Conservation (phyloP, 2,797 vertebrate species). For the Acropternis orthonyx region DNA sequence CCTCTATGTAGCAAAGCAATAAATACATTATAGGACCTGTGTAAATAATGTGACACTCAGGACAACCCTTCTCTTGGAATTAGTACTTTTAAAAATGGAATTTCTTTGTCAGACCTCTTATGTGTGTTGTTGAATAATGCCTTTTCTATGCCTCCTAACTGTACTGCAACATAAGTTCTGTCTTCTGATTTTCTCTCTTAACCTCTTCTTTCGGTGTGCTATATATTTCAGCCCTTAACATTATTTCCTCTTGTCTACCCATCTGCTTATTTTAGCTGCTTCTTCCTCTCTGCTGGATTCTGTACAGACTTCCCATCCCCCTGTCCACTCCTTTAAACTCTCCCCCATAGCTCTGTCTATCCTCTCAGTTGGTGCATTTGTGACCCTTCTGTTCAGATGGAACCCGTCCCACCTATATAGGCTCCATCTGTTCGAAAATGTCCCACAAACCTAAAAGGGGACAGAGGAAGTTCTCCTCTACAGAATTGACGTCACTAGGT, state of each 20-base stretch:
- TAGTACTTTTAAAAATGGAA: background rate
- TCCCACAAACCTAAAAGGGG: constrained; percentile 76
- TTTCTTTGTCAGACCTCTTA: background rate
- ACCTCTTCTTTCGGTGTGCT: constrained; percentile 61
- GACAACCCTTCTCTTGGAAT: background rate
- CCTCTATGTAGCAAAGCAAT: background rate
- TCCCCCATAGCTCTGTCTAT: constrained; percentile 83
- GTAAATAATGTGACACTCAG: background rate
- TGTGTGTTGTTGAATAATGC: background rate
- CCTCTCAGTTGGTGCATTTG: constrained; percentile 81
- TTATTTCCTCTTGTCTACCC: constrained; percentile 70
- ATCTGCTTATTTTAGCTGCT: constrained; percentile 79
- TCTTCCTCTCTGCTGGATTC: constrained; percentile 77
- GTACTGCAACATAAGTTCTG: background rate
- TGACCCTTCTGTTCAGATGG: constrained; percentile 84
- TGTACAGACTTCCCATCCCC: constrained; percentile 76
- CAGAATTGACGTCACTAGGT: constrained; percentile 79
- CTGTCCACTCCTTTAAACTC: constrained; percentile 81
- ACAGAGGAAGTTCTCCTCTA: constrained; percentile 78
- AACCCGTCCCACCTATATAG: constrained; percentile 78
- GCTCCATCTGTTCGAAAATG: constrained; percentile 80
- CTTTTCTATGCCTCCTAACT: background rate
- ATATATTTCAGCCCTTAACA: constrained; percentile 60
- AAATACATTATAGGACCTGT: background rate
- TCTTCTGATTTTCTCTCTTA: constrained; percentile 31